Conservation (phyloP, 1,140 invertebrate genomes). For the Aphelenchoides besseyi region DNA sequence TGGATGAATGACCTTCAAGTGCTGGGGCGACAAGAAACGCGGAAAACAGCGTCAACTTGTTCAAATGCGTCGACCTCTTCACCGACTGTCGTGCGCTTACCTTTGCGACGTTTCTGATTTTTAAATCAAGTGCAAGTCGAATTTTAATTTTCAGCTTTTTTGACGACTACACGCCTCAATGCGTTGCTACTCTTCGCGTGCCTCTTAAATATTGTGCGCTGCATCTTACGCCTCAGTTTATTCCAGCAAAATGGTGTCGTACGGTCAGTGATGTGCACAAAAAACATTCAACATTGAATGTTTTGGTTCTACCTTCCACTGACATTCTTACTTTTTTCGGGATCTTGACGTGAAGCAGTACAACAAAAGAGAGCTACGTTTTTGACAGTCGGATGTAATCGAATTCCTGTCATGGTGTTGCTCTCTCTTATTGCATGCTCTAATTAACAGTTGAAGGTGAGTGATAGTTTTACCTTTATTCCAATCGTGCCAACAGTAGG, state of each 20-base stretch:
- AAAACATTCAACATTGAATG: too few species aligned
- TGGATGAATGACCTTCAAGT: constrained; percentile 3
- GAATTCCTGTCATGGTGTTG: neutral
- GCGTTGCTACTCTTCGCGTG: neutral
- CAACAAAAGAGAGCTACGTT: neutral
- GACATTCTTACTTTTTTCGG: too few species aligned
- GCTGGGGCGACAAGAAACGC: neutral
- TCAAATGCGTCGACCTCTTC: constrained; percentile 2
- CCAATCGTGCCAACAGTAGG: too few species aligned
- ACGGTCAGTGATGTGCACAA: too few species aligned
- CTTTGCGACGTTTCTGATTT: constrained; percentile 1
- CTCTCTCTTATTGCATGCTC: too few species aligned
- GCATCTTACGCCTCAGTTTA: neutral
- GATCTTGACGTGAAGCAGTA: too few species aligned
- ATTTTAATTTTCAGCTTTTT: neutral
- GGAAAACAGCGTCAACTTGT: constrained; percentile 5
- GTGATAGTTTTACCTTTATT: too few species aligned
- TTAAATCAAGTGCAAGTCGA: constrained; percentile 3
- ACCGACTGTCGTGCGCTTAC: neutral
- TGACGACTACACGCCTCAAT: neutral
- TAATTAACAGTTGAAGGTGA: too few species aligned
- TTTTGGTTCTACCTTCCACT: too few species aligned
- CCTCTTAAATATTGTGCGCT: neutral
- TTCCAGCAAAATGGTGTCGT: neutral
- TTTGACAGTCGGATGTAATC: neutral